Conservation (phyloP, 2,113 vertebrate species). For the Thamnophis sirtalis region DNA sequence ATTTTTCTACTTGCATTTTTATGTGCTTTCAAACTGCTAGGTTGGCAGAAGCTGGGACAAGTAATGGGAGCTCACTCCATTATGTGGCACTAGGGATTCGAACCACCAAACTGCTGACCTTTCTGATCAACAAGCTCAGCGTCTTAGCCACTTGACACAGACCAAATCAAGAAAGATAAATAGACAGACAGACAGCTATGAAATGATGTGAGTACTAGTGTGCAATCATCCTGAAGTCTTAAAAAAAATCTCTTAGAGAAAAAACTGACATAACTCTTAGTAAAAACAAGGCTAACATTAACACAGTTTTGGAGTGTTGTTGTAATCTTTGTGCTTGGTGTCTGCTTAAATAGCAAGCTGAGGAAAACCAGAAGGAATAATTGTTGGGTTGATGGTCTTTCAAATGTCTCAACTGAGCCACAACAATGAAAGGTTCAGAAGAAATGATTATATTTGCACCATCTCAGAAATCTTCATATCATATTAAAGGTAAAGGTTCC, state of each 20-base stretch:
- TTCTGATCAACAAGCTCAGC: no score
- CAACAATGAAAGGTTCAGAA: conserved; percentile 64
- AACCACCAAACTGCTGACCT: no score
- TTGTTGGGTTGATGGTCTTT: conserved; percentile 51
- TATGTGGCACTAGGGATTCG: no score
- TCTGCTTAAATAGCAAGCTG: neutral
- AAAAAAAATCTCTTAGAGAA: neutral
- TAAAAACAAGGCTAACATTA: neutral
- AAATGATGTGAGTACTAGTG: neutral
- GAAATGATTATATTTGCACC: conserved; percentile 57
- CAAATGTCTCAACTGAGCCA: conserved; percentile 53
- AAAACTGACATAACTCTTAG: neutral
- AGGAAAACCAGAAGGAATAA: conserved; percentile 31
- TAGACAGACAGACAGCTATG: neutral
- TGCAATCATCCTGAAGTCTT: neutral
- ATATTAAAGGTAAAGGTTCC: neutral
- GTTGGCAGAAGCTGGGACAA: no score
- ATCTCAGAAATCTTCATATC: conserved; percentile 50
- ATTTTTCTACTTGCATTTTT: no score
- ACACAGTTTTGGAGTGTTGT: neutral
- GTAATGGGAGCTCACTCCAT: no score
- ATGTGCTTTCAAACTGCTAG: no score
- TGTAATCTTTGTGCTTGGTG: neutral
- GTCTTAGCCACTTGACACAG: neutral
- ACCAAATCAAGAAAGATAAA: neutral